phyloP scores from a whole-genome alignment of 2,113 vertebrate genomes.

The Strix uralensis region DNA sequence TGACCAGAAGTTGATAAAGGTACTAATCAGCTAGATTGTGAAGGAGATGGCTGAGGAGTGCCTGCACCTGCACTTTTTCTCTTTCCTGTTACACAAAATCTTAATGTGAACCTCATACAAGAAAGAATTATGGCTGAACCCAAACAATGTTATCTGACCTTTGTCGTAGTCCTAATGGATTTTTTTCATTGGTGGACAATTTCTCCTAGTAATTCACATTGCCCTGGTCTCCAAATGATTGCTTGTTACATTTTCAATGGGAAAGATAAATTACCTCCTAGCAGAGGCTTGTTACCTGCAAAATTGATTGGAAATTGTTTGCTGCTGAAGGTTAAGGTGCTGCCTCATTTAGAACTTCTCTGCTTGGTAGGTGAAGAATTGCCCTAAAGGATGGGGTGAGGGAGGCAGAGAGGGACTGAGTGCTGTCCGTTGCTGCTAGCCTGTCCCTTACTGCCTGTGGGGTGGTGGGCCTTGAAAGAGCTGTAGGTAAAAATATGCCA shows the following conservation, averaged over 20 bases:
- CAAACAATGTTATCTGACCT: constrained; percentile 63
- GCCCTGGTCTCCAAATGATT: constrained; percentile 27
- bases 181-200: constrained; percentile 45
- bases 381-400: neutral
- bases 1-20: neutral
- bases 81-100: constrained; percentile 10
- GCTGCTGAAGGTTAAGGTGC: constrained; percentile 19
- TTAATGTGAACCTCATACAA: neutral
- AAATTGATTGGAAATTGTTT: constrained; percentile 51
- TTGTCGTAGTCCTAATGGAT: constrained; percentile 45
- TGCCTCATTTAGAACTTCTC: constrained; percentile 7
- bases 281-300: constrained; percentile 24
- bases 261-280: constrained; percentile 48
- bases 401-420: neutral
- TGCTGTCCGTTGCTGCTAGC: neutral
- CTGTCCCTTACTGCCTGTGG: neutral
- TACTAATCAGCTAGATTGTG: neutral
- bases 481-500: neutral
- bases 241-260: constrained; percentile 39
- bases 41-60: neutral
- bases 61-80: neutral
- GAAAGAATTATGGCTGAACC: constrained; percentile 43
- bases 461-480: neutral
- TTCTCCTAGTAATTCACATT: constrained; percentile 30
- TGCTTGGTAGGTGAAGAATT: neutral